phyloP scores from a whole-genome alignment of 2,113 vertebrate genomes.

The Stomatorhinus ivindoensis region DNA sequence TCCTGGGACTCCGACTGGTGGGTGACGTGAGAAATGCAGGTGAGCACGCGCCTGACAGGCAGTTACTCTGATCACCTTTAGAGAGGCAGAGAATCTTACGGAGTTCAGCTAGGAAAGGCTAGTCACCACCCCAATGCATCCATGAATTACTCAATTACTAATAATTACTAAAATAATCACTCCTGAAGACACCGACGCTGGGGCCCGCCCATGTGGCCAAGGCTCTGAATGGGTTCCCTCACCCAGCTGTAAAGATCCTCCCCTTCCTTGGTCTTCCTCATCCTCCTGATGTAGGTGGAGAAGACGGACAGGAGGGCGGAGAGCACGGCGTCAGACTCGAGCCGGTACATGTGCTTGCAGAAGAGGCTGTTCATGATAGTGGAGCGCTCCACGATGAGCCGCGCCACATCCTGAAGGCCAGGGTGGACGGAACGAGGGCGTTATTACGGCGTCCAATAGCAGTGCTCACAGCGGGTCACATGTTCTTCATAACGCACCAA shows the following conservation, averaged over 20 bases:
- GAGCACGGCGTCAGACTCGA: constrained; percentile 80
- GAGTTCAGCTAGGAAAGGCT: neutral
- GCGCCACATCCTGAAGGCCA: constrained; percentile 78
- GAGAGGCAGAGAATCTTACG: neutral
- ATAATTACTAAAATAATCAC: neutral
- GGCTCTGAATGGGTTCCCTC: constrained; percentile 21
- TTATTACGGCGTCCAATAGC: neutral
- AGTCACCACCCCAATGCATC: neutral
- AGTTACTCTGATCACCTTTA: neutral
- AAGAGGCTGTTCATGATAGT: constrained; percentile 97
- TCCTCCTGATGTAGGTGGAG: constrained; percentile 78
- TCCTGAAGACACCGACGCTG: neutral
- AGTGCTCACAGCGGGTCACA: neutral
- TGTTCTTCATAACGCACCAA: neutral
- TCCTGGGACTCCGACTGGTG: constrained; percentile 91
- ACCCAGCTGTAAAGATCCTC: constrained; percentile 99
- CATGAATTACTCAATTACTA: neutral
- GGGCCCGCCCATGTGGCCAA: neutral
- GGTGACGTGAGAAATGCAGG: neutral
- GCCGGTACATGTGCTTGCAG: constrained; percentile 73
- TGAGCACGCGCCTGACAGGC: neutral
- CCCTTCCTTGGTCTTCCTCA: constrained; percentile 94
- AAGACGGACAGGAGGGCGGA: constrained; percentile 82
- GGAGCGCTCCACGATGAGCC: constrained; percentile 92
- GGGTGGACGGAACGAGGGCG: neutral